Conservation (phyloP, 2,888 invertebrate genomes). For the Blastobasis adustella region DNA sequence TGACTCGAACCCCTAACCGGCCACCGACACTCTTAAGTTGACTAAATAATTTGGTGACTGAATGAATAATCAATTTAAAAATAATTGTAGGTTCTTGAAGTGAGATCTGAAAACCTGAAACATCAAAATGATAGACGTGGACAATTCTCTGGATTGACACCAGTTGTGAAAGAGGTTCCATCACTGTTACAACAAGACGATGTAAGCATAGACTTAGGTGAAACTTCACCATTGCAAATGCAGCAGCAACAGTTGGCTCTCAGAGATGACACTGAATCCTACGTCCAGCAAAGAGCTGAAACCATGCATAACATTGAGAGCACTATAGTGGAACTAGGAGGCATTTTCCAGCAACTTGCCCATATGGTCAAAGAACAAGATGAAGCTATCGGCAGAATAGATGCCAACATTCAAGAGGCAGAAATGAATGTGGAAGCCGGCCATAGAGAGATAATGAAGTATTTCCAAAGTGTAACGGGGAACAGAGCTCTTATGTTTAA, state of each 20-base stretch:
- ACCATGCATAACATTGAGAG: slow-evolving; percentile 99
- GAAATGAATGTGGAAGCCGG: slow-evolving; percentile 98
- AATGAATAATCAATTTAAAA: too few species aligned
- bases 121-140: slow-evolving; percentile 95
- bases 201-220: slow-evolving; percentile 91
- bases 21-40: too few species aligned
- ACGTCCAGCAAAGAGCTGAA: slow-evolving; percentile 94
- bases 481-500: slow-evolving; percentile 99
- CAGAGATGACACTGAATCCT: slow-evolving; percentile 91
- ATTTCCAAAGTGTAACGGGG: slow-evolving; percentile 96
- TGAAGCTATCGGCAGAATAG: slow-evolving; percentile 98
- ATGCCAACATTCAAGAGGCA: slow-evolving; percentile 96
- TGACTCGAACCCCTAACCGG: too few species aligned
- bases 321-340: slow-evolving; percentile 98
- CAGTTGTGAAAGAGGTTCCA: slow-evolving; percentile 61
- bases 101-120: slow-evolving; percentile 97
- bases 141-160: slow-evolving; percentile 79
- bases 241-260: slow-evolving; percentile 81
- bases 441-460: slow-evolving; percentile 96
- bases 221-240: slow-evolving; percentile 55
- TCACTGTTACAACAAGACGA: slow-evolving; percentile 78
- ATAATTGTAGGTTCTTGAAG: slow-evolving; percentile 85
- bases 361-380: slow-evolving; percentile 99
- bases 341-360: slow-evolving; percentile 96
- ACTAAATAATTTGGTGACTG: too few species aligned